These are phyloP conservation scores for Drosophila percnosoma DNA, from an alignment of 2,888 invertebrate species.

Conservation along the genomic window DNA sequence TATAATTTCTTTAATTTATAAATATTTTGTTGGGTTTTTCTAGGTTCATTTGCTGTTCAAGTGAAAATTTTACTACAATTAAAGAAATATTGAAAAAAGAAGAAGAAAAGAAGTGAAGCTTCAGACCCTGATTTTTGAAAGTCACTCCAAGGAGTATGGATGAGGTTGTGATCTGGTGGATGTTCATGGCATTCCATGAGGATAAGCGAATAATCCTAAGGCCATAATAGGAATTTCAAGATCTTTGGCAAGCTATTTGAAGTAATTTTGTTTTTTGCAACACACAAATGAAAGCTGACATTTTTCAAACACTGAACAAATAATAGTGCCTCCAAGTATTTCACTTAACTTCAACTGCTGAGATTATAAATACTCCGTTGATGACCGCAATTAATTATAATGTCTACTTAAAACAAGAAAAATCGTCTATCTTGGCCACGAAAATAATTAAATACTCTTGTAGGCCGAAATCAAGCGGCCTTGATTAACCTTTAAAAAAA, in stretches of 20 bases:
- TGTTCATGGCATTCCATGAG: neutral
- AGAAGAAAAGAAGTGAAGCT: too few relatives aligned
- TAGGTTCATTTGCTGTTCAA: neutral
- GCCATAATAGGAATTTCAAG: neutral
- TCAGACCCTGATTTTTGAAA: neutral
- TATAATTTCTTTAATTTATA: neutral
- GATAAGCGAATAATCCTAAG: neutral
- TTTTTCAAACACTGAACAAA: neutral
- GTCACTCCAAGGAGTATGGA: neutral
- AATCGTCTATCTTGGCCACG: neutral
- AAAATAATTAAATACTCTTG: neutral
- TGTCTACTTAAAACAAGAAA: neutral
- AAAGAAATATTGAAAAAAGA: neutral
- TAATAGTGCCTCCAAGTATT: neutral
- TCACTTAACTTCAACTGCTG: neutral
- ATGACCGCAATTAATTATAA: neutral
- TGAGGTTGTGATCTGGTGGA: neutral
- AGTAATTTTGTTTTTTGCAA: neutral
- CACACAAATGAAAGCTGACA: neutral
- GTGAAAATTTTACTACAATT: neutral
- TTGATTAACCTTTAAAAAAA: neutral
- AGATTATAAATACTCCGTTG: neutral
- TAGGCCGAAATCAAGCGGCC: neutral
- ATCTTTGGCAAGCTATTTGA: neutral
- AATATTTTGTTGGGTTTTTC: neutral